Percentiles rank a stretch among this genome's conserved stretches.
Conservation (phyloP, 23 tunicate genomes). For the Trididemnum clinides region DNA sequence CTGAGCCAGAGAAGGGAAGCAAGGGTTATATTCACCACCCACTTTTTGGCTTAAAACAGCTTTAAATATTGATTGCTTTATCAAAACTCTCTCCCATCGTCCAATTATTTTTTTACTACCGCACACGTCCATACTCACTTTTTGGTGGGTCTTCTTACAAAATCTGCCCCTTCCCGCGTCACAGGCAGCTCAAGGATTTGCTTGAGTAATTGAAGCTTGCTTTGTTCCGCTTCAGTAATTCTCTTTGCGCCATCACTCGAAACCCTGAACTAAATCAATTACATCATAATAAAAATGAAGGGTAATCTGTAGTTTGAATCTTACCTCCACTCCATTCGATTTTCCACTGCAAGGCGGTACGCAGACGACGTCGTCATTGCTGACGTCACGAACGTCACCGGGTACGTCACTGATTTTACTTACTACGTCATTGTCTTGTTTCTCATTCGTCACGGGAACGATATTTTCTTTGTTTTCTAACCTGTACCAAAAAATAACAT, state of each 20-base stretch:
- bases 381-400: not conserved
- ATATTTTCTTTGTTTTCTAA: slow-evolving; percentile 21
- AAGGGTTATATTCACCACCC: too few species aligned
- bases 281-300: too few species aligned
- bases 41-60: too few species aligned
- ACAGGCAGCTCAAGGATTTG: slow-evolving; percentile 71
- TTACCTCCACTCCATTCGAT: too few species aligned
- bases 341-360: slow-evolving; percentile 11
- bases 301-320: not conserved
- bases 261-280: too few species aligned
- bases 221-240: not conserved
- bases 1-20: too few species aligned
- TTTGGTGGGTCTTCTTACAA: slow-evolving; percentile 54
- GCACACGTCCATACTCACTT: too few species aligned
- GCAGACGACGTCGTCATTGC: slow-evolving; percentile 9
- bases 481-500: not conserved
- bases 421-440: not conserved
- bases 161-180: slow-evolving; percentile 51
- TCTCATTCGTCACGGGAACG: not conserved
- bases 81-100: too few species aligned
- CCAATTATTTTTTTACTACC: too few species aligned
- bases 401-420: not conserved
- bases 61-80: too few species aligned
- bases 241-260: too few species aligned
- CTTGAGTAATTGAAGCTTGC: slow-evolving; percentile 39